These are phyloP conservation scores for Magallana ariakensis DNA, from an alignment of 1,140 invertebrate species.

Conservation along the genomic window DNA sequence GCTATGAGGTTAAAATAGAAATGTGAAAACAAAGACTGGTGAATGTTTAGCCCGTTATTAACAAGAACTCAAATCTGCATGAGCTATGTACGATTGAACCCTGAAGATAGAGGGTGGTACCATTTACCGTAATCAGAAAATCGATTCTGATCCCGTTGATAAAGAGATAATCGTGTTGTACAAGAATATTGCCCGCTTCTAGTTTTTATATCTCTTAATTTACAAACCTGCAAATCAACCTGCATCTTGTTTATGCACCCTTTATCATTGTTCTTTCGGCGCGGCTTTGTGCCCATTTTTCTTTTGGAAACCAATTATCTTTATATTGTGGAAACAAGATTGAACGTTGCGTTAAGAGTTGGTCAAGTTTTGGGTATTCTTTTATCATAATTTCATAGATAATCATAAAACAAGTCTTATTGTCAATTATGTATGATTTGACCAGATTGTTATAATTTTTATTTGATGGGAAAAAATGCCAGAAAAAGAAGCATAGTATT, in stretches of 20 bases:
- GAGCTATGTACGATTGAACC: conserved; percentile 30
- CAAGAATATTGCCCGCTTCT: not conserved
- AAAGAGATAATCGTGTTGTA: not conserved
- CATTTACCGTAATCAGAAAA: conserved; percentile 28
- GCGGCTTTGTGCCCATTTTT: no score
- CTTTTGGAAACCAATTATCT: no score
- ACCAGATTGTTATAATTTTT: no score
- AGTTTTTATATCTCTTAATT: not conserved
- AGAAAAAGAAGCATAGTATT: no score
- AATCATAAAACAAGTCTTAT: no score
- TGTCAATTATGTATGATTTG: no score
- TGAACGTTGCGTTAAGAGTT: no score
- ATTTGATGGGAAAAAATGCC: no score
- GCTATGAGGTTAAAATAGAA: conserved; percentile 17
- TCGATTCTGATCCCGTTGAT: conserved; percentile 4
- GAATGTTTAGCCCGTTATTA: conserved; percentile 19
- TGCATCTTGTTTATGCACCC: not conserved
- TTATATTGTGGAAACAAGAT: no score
- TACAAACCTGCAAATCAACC: not conserved
- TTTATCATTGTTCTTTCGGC: no score
- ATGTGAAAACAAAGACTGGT: not conserved
- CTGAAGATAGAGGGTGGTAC: not conserved
- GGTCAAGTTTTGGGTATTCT: no score
- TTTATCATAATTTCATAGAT: no score
- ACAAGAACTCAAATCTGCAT: not conserved